phyloP scores from a whole-genome alignment of 2,888 invertebrate species.

The Andricus quercusramuli region DNA sequence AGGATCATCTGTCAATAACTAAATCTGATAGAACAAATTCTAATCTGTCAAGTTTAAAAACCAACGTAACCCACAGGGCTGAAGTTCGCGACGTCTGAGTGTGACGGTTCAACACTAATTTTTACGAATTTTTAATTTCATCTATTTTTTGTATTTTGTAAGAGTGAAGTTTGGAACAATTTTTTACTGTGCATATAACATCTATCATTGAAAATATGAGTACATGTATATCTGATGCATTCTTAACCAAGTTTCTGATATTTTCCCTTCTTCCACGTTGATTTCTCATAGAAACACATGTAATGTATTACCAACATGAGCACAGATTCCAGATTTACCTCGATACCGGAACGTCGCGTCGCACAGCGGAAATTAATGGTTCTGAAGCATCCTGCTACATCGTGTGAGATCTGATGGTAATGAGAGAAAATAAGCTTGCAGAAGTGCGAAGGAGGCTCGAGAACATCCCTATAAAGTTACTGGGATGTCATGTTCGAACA shows the following conservation, averaged over 20 bases:
- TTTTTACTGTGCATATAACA: too few species aligned
- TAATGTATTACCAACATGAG: slow-evolving; percentile 4
- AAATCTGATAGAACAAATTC: too few species aligned
- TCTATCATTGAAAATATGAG: neutral
- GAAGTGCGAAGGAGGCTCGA: slow-evolving; percentile 36
- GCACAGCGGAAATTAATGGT: slow-evolving; percentile 29
- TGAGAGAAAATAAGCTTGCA: slow-evolving; percentile 30
- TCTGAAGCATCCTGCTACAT: slow-evolving; percentile 31
- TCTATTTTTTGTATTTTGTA: too few species aligned
- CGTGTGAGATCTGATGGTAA: slow-evolving; percentile 37
- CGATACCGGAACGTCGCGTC: slow-evolving; percentile 31
- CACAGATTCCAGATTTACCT: slow-evolving; percentile 28
- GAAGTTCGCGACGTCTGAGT: too few species aligned
- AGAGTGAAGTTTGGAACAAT: too few species aligned
- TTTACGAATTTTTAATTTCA: too few species aligned
- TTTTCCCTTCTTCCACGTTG: neutral
- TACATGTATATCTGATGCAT: slow-evolving; percentile 53
- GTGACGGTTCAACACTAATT: too few species aligned
- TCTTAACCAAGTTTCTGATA: slow-evolving; percentile 33
- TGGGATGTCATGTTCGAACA: neutral
- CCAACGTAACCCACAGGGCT: too few species aligned
- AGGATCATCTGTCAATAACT: too few species aligned
- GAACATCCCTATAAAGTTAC: slow-evolving; percentile 25
- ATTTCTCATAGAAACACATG: neutral
- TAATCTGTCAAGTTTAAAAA: too few species aligned